A percentile compares a stretch with the other conserved stretches of the same genome.
Conservation (phyloP, 2,113 vertebrate species). For the Cyanistes caeruleus region DNA sequence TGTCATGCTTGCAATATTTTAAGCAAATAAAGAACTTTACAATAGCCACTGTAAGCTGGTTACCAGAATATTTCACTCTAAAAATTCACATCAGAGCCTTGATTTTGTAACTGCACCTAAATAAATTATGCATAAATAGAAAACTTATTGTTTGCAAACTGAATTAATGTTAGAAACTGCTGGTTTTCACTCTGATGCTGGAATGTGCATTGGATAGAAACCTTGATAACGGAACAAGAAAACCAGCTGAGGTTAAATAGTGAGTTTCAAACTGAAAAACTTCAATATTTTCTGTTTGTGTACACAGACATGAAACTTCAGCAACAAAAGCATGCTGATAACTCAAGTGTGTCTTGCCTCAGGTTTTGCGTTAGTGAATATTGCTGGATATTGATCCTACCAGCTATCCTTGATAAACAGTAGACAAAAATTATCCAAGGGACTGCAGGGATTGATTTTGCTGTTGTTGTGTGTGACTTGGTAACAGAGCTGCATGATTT, state of each 20-base stretch:
- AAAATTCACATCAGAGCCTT: neutral
- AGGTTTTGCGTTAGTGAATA: neutral
- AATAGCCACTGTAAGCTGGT: neutral
- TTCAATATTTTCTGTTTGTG: neutral
- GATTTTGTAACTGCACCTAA: neutral
- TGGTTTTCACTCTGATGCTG: fast-evolving
- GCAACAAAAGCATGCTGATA: neutral
- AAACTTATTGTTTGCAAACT: neutral
- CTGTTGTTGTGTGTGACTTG: neutral
- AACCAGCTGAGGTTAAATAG: neutral
- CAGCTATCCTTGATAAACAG: conserved; percentile 3
- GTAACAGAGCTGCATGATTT: neutral
- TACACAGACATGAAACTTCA: neutral
- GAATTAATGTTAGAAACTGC: neutral
- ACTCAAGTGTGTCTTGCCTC: neutral
- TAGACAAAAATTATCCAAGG: neutral
- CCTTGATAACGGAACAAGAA: neutral
- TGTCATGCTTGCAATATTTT: neutral
- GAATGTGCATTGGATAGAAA: neutral
- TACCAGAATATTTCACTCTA: neutral
- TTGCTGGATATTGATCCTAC: conserved; percentile 20
- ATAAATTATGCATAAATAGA: neutral
- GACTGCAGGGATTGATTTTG: conserved; percentile 32
- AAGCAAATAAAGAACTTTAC: neutral
- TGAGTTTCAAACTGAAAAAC: neutral